Percentiles rank a stretch among this genome's conserved stretches.
Evolutionary conservation across 2,113 vertebrate genomes (phyloP).

Genomic region (Centropus unirufus): DNA sequence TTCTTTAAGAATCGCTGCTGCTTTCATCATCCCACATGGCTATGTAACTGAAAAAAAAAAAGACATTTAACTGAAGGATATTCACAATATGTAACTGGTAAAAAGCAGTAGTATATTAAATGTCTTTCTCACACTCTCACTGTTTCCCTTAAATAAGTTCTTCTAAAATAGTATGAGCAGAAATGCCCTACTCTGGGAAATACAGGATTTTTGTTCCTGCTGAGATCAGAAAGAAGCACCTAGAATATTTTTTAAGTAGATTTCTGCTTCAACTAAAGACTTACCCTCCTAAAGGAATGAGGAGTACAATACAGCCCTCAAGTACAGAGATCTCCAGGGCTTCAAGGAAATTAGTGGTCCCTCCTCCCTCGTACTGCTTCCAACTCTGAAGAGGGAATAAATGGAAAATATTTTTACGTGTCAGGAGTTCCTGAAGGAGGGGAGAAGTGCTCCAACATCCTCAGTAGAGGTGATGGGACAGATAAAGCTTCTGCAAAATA

Average conservation of each 20-base stretch:
- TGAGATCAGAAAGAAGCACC: neutral
- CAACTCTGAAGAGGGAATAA: neutral
- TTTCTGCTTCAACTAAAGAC: neutral
- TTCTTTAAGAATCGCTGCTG: neutral
- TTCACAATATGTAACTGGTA: neutral
- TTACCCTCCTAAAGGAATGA: neutral
- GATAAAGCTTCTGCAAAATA: neutral
- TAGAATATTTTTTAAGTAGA: neutral
- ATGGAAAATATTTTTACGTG: neutral
- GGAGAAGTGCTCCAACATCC: neutral
- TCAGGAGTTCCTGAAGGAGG: neutral
- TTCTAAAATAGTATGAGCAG: neutral
- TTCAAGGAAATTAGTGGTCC: neutral
- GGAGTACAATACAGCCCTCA: neutral
- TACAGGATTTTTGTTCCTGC: neutral
- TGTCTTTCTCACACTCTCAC: neutral
- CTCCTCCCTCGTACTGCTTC: neutral
- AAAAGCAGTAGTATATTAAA: neutral
- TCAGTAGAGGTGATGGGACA: too few relatives aligned
- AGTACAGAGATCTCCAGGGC: neutral
- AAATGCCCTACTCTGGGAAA: neutral
- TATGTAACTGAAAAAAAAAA: neutral
- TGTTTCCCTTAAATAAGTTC: neutral
- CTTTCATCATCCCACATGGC: neutral
- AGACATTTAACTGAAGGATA: neutral